These are phyloP conservation scores for Mixornis gularis DNA, from an alignment of 2,113 vertebrate genomes.

Conservation along the genomic window DNA sequence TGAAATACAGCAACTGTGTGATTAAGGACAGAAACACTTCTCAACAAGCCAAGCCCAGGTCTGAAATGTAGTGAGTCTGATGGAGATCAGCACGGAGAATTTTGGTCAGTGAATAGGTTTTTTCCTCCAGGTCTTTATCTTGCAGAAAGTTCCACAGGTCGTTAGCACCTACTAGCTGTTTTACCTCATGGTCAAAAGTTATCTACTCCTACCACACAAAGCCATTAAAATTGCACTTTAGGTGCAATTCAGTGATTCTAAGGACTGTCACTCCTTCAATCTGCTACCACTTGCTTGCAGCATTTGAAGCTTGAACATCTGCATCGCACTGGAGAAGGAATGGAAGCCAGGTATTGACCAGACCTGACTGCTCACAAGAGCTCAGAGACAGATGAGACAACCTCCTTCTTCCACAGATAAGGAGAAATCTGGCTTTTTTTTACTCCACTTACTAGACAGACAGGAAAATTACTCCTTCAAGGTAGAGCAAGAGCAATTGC, in stretches of 20 bases:
- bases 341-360: not conserved
- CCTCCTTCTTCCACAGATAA: constrained; percentile 27
- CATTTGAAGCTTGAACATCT: not conserved
- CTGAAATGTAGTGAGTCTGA: not conserved
- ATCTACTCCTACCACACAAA: not conserved
- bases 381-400: constrained; percentile 30
- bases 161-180: not conserved
- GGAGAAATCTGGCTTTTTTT: constrained; percentile 12
- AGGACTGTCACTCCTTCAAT: not conserved
- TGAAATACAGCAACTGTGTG: not conserved
- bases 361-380: not conserved
- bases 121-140: not conserved
- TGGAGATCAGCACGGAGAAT: not conserved
- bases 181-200: not conserved
- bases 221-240: not conserved
- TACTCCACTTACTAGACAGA: constrained; percentile 36
- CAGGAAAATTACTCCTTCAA: constrained; percentile 66
- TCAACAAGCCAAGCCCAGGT: not conserved
- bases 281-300: not conserved
- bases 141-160: not conserved
- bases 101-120: not conserved
- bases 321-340: not conserved
- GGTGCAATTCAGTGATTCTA: not conserved
- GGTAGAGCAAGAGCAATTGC: constrained; percentile 46
- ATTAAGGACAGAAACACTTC: not conserved